These are phyloP conservation scores for Megalops cyprinoides DNA, from an alignment of 2,797 vertebrate species.

Conservation along the genomic window DNA sequence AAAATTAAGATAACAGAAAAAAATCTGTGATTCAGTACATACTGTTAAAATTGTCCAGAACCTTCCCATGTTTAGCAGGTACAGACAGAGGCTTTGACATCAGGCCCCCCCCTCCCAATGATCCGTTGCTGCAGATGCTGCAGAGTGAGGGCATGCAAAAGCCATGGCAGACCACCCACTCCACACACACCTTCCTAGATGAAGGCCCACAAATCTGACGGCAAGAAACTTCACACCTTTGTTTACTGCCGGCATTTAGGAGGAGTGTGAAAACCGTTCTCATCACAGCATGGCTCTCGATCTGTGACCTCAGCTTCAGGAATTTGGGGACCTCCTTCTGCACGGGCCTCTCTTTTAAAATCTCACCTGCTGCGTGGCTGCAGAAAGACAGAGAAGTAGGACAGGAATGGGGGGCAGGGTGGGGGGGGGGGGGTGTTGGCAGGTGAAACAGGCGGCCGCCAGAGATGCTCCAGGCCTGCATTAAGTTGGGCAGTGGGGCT, in stretches of 20 bases:
- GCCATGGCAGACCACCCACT: too few species aligned
- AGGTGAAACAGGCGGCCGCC: not conserved
- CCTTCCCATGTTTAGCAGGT: too few species aligned
- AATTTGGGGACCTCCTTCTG: not conserved
- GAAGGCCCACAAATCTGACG: too few species aligned
- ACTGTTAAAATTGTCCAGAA: too few species aligned
- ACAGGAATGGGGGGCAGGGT: not conserved
- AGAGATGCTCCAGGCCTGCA: constrained; percentile 20
- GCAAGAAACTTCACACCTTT: too few species aligned
- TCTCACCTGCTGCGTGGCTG: not conserved
- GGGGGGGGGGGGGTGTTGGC: not conserved
- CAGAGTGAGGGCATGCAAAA: too few species aligned
- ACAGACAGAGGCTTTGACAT: too few species aligned
- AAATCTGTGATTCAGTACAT: too few species aligned
- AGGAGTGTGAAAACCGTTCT: not conserved
- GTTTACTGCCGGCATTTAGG: not conserved
- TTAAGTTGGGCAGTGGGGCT: constrained; percentile 25
- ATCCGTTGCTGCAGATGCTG: too few species aligned
- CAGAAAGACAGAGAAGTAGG: not conserved
- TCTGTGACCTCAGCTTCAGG: not conserved
- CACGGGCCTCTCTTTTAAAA: not conserved
- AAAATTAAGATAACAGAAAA: too few species aligned
- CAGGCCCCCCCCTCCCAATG: too few species aligned
- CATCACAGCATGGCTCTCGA: not conserved
- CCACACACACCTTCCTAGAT: too few species aligned